phyloP scores from a whole-genome alignment of 2,113 vertebrate genomes.

The Calypte anna region DNA sequence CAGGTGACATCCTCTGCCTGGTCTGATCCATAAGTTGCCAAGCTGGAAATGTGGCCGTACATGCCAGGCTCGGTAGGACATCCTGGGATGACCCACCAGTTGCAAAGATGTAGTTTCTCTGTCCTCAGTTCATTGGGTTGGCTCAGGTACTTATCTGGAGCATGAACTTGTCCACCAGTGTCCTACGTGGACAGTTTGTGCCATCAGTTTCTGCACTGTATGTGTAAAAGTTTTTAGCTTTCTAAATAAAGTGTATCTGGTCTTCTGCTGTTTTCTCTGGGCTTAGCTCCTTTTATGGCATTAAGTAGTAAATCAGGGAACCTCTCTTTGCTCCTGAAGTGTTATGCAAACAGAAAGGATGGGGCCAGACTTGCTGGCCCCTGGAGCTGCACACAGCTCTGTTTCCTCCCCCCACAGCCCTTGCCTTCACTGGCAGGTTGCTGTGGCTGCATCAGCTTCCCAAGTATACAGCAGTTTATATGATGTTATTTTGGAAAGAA shows the following conservation, averaged over 20 bases:
- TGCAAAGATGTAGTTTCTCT: neutral
- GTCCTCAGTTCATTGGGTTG: neutral
- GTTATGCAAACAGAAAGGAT: constrained; percentile 58
- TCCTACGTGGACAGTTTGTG: neutral
- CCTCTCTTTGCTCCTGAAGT: constrained; percentile 56
- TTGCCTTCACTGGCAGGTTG: constrained; percentile 7
- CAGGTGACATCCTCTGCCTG: neutral
- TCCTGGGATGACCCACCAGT: neutral
- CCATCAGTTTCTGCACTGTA: neutral
- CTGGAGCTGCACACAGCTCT: neutral
- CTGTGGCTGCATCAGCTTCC: neutral
- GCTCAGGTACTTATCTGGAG: neutral
- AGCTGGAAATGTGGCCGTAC: neutral
- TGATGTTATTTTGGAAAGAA: neutral
- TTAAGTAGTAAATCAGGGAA: constrained; percentile 47
- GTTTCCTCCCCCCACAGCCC: neutral
- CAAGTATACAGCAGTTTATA: neutral
- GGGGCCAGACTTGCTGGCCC: constrained; percentile 71
- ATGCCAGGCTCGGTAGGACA: neutral
- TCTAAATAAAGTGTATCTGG: neutral
- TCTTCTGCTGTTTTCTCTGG: neutral
- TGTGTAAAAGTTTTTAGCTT: neutral
- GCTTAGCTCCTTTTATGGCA: constrained; percentile 55
- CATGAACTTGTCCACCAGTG: accelerated
- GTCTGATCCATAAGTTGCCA: neutral